These are phyloP conservation scores for Orthonevra nobilis DNA, from an alignment of 2,888 invertebrate species.

Conservation along the genomic window DNA sequence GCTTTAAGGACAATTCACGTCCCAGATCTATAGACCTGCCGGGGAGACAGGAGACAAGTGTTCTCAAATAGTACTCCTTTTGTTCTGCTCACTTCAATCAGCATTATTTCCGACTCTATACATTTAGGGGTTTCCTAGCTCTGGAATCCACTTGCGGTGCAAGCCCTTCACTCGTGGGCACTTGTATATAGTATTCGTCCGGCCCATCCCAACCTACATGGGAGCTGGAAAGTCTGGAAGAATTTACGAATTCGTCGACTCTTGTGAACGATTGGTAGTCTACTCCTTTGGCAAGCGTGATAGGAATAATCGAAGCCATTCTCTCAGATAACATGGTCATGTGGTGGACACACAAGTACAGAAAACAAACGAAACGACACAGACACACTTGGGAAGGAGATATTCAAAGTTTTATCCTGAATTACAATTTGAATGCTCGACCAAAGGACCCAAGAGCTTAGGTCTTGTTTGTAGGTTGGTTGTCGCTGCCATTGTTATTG, in stretches of 20 bases:
- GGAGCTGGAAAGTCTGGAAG: constrained; percentile 42
- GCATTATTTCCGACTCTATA: constrained; percentile 15
- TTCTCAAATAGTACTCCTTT: constrained; percentile 3
- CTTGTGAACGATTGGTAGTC: neutral
- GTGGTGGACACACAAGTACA: constrained; percentile 35
- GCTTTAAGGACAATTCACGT: constrained; percentile 49
- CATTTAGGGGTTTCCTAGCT: neutral
- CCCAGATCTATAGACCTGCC: constrained; percentile 20
- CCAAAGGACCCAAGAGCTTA: constrained; percentile 58
- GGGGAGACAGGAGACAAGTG: neutral
- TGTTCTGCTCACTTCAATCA: constrained; percentile 41
- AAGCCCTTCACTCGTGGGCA: too few species aligned
- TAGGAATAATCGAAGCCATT: constrained; percentile 57
- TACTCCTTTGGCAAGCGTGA: constrained; percentile 38
- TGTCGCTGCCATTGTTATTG: constrained; percentile 18
- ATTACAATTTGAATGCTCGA: constrained; percentile 72
- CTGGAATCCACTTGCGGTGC: too few species aligned
- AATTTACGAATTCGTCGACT: constrained; percentile 58
- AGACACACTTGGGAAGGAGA: constrained; percentile 69
- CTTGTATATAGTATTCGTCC: too few species aligned
- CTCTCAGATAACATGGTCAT: constrained; percentile 14
- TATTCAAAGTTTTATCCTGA: constrained; percentile 72
- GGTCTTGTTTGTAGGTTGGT: constrained; percentile 22
- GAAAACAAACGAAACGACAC: constrained; percentile 56
- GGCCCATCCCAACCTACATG: neutral